phyloP scores from a whole-genome alignment of 2,888 invertebrate species.

The Argynnis bischoffii region DNA sequence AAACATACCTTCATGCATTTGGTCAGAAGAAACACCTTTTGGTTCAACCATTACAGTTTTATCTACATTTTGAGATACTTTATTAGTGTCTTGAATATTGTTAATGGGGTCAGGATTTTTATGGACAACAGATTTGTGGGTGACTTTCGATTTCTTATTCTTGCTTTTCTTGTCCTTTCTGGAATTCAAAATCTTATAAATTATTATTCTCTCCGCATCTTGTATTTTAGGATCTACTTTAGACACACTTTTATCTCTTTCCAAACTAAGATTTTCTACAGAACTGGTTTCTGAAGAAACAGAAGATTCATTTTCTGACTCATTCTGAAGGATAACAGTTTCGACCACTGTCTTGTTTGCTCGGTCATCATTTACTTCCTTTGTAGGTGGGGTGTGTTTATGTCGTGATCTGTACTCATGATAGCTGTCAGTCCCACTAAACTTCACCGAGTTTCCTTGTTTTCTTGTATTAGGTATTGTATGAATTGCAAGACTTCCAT shows the following conservation, averaged over 20 bases:
- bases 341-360: conserved; percentile 49
- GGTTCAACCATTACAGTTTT: conserved; percentile 18
- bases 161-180: conserved; percentile 50
- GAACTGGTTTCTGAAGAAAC: conserved; percentile 59
- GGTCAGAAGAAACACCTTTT: conserved; percentile 50
- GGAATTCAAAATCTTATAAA: conserved; percentile 69
- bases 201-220: conserved; percentile 69
- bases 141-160: conserved; percentile 5
- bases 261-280: conserved; percentile 49
- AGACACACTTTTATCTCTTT: conserved; percentile 36
- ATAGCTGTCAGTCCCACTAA: conserved; percentile 69
- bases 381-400: conserved; percentile 76
- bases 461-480: conserved; percentile 62
- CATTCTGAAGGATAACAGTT: conserved; percentile 51
- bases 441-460: conserved; percentile 64
- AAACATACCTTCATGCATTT: conserved; percentile 38
- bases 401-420: conserved; percentile 74
- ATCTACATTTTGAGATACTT: not conserved
- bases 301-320: conserved; percentile 49
- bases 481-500: conserved; percentile 64
- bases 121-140: not conserved
- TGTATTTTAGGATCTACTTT: conserved; percentile 48
- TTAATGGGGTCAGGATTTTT: conserved; percentile 1
- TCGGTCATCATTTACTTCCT: conserved; percentile 50
- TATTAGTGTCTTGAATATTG: not conserved